Conservation (phyloP, 2,113 vertebrate species). For the Plecotus auritus region DNA sequence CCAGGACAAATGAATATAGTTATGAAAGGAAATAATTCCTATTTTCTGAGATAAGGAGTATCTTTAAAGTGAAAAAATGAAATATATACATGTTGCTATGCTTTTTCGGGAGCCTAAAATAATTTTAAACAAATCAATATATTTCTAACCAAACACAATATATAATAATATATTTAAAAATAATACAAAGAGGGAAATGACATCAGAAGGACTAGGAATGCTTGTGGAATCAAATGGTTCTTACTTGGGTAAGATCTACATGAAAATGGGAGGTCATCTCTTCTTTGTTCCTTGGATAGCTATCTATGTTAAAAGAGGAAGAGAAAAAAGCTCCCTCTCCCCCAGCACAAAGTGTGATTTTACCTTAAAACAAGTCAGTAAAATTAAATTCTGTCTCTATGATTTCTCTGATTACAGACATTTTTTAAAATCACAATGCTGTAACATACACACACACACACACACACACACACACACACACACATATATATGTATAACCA, state of each 20-base stretch:
- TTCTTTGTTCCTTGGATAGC: conserved; percentile 1
- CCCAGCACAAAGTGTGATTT: not conserved
- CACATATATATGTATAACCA: too few species aligned
- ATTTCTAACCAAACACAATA: not conserved
- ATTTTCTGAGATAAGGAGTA: not conserved
- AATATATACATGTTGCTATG: not conserved
- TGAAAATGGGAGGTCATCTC: conserved; percentile 28
- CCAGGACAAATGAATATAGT: not conserved
- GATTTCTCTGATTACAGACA: not conserved
- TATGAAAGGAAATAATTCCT: not conserved
- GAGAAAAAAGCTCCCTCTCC: not conserved
- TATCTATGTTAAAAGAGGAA: conserved; percentile 30
- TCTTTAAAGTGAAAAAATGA: not conserved
- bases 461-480: too few species aligned
- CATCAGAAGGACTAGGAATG: not conserved
- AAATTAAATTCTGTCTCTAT: not conserved
- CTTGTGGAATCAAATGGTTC: not conserved
- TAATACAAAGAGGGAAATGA: not conserved
- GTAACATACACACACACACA: not conserved
- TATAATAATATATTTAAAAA: not conserved
- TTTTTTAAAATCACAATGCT: not conserved
- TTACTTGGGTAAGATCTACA: conserved; percentile 2
- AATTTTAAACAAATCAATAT: not conserved
- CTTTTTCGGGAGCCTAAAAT: not conserved
- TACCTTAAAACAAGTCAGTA: not conserved